A percentile compares a stretch with the other conserved stretches of the same genome.
phyloP scores from a whole-genome alignment of 92 coral and sea anemone species.

The Zoanthus sociatus region DNA sequence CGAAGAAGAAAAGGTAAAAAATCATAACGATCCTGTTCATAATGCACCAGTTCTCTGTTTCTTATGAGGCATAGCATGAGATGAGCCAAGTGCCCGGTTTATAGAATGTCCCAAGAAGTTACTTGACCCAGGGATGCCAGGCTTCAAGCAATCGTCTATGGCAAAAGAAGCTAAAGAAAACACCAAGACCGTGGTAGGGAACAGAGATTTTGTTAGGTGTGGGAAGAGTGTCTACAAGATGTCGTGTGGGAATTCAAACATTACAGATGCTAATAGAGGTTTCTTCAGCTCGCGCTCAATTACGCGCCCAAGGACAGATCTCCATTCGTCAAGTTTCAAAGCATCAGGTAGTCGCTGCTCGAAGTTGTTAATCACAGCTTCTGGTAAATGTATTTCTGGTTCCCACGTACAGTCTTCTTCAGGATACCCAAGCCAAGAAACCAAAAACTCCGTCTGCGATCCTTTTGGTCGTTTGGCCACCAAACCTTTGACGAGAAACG shows the following conservation, averaged over 20 bases:
- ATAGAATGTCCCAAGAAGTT: neutral
- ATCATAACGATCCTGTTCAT: neutral
- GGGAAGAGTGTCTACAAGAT: too few relatives aligned
- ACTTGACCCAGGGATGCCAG: neutral
- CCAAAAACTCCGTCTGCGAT: neutral
- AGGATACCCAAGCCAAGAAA: conserved; percentile 15
- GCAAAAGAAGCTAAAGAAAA: neutral
- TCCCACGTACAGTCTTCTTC: conserved; percentile 15
- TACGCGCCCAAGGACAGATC: conserved; percentile 21
- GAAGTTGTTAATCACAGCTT: conserved; percentile 4
- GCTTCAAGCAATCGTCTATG: neutral
- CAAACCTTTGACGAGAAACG: neutral
- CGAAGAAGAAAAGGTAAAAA: neutral
- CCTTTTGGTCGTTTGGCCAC: neutral
- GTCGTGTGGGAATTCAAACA: neutral
- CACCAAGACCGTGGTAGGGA: conserved; percentile 10
- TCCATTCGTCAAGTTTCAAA: conserved; percentile 4
- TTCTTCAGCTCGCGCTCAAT: conserved; percentile 8
- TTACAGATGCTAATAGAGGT: neutral
- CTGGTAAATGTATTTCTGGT: conserved; percentile 15
- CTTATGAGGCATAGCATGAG: conserved; percentile 7
- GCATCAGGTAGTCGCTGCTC: conserved; percentile 2
- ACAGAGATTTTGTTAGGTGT: neutral
- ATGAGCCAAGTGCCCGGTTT: conserved; percentile 1
- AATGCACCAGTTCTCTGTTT: conserved; percentile 1